These are phyloP conservation scores for Brienomyrus longianalis DNA, from an alignment of 2,113 vertebrate genomes.

Conservation along the genomic window DNA sequence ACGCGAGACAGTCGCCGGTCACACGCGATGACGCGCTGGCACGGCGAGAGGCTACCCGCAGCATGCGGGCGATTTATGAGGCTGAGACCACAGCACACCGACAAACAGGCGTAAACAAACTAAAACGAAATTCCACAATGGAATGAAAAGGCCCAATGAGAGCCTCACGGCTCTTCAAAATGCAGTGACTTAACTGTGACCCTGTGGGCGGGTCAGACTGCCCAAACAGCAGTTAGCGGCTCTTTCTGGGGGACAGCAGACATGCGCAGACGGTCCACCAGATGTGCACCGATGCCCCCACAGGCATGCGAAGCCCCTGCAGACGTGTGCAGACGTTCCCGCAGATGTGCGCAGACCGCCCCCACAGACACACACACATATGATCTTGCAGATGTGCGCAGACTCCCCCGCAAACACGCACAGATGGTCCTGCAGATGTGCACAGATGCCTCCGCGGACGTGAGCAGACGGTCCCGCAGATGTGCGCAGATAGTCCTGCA, in stretches of 20 bases:
- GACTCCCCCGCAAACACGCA: not conserved
- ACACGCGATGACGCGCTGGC: not conserved
- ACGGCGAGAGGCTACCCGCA: too few species aligned
- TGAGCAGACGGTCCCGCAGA: too few species aligned
- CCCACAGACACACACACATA: too few species aligned
- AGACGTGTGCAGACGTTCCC: not conserved
- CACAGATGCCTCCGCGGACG: not conserved
- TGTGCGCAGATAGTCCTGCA: not conserved
- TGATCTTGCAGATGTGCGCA: not conserved
- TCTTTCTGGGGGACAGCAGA: not conserved
- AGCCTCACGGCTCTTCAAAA: not conserved
- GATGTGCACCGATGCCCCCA: not conserved
- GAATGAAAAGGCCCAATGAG: not conserved
- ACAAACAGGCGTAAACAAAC: not conserved
- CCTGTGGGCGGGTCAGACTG: not conserved
- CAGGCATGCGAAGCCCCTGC: too few species aligned
- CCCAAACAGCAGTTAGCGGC: not conserved
- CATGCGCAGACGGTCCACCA: not conserved
- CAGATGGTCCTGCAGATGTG: not conserved
- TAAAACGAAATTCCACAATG: slow-evolving; percentile 12
- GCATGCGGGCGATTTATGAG: not conserved
- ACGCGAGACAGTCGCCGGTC: not conserved
- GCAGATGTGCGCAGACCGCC: not conserved
- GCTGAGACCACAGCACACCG: too few species aligned
- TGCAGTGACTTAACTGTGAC: not conserved